A percentile compares a stretch with the other conserved stretches of the same genome.
Conservation (phyloP, 2,888 invertebrate genomes). For the Hedychridium roseum region DNA sequence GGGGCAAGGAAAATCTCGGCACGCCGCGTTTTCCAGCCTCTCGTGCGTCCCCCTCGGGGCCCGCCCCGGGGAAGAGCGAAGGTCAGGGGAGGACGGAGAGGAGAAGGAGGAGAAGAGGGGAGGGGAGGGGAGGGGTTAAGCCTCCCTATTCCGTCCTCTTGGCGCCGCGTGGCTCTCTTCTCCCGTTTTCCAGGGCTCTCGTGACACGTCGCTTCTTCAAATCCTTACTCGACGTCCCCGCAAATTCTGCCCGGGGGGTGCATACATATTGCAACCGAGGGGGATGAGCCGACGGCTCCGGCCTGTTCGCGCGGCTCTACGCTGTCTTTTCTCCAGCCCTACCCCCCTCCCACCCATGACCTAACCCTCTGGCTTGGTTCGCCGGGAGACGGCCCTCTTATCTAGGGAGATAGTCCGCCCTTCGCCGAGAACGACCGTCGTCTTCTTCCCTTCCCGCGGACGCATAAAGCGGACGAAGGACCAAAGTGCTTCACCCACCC, state of each 20-base stretch:
- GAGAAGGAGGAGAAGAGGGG: neutral
- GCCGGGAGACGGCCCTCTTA: too few species aligned
- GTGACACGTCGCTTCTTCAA: constrained; percentile 6
- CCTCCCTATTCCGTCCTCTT: constrained; percentile 3
- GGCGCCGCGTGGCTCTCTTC: neutral
- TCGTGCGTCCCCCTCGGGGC: too few species aligned
- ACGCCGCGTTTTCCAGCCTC: too few species aligned
- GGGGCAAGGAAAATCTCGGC: constrained; percentile 5
- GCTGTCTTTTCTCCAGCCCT: neutral
- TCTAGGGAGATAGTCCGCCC: too few species aligned
- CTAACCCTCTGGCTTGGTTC: too few species aligned
- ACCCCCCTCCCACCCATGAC: neutral
- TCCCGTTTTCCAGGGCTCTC: constrained; percentile 6
- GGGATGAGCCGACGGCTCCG: constrained; percentile 9
- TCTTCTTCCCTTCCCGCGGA: too few species aligned
- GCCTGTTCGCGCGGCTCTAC: constrained; percentile 2
- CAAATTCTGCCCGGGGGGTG: constrained; percentile 12
- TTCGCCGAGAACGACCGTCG: too few species aligned
- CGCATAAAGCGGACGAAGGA: too few species aligned
- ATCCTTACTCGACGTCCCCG: constrained; percentile 7
- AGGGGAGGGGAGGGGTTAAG: constrained; percentile 3
- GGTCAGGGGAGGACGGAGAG: too few species aligned
- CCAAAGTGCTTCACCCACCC: too few species aligned
- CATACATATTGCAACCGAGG: constrained; percentile 15
- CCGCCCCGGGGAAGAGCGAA: too few species aligned